These are phyloP conservation scores for Cryptosula pallasiana DNA, from an alignment of 2,888 invertebrate species.

Conservation along the genomic window DNA sequence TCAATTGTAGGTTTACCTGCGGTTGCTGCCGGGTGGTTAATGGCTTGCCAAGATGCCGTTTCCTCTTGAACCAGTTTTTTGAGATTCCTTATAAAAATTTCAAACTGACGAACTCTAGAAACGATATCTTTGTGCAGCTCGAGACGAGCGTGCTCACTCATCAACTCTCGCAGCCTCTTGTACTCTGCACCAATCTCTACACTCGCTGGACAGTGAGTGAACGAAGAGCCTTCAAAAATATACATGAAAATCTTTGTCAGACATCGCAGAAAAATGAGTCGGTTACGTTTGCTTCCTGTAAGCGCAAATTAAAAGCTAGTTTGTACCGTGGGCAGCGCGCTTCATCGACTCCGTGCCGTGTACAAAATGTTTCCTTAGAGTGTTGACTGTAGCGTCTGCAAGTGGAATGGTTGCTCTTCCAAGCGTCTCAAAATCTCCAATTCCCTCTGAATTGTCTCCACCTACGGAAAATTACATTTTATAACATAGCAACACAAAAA, in stretches of 20 bases:
- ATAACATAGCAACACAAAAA: too few species aligned
- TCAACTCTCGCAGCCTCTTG: not conserved
- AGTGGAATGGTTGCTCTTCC: not conserved
- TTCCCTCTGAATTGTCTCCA: not conserved
- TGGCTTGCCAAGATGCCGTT: conserved; percentile 15
- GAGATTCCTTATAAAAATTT: conserved; percentile 15
- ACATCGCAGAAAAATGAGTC: too few species aligned
- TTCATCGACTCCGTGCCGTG: not conserved
- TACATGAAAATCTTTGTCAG: too few species aligned
- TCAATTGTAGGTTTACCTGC: too few species aligned
- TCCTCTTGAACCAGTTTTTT: conserved; percentile 22
- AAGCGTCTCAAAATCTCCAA: not conserved
- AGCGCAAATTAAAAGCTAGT: not conserved
- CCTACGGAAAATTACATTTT: too few species aligned
- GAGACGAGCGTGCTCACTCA: conserved; percentile 10
- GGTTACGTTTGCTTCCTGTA: too few species aligned
- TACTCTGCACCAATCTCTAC: not conserved
- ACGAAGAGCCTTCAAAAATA: not conserved
- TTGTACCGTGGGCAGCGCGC: not conserved
- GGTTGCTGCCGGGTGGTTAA: conserved; percentile 13
- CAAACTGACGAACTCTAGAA: conserved; percentile 13
- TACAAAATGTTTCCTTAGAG: conserved; percentile 18
- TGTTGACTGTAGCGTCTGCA: conserved; percentile 8
- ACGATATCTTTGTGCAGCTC: conserved; percentile 9
- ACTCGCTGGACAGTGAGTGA: conserved; percentile 11